These are phyloP conservation scores for Lamprologus sp. DNA, from an alignment of 2,113 vertebrate genomes.

Conservation along the genomic window DNA sequence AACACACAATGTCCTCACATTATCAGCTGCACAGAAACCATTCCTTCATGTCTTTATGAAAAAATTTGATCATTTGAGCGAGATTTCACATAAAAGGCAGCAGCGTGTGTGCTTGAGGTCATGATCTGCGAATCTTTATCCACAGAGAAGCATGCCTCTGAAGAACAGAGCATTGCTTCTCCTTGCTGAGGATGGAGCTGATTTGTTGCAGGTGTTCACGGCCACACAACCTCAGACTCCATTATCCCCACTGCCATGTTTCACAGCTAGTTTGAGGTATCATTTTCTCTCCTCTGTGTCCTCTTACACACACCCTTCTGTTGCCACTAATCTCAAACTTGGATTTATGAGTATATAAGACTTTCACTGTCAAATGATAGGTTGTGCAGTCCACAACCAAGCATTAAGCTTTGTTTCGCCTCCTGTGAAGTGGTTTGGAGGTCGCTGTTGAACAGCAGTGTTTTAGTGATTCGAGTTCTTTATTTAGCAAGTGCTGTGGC, in stretches of 20 bases:
- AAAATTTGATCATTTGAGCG: accelerated
- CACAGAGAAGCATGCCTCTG: background rate
- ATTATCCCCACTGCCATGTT: background rate
- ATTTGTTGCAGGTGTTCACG: background rate
- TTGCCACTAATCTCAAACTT: background rate
- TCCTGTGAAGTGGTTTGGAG: background rate
- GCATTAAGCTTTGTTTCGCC: background rate
- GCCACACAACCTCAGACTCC: background rate
- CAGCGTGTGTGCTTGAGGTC: background rate
- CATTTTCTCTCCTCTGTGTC: background rate
- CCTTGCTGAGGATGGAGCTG: background rate
- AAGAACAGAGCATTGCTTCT: background rate
- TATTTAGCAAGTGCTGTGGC: background rate
- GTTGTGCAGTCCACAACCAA: background rate
- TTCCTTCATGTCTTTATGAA: accelerated
- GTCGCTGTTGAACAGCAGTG: background rate
- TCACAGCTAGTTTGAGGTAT: background rate
- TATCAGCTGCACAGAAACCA: background rate
- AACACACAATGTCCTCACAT: background rate
- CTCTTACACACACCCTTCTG: background rate
- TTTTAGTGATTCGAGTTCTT: background rate
- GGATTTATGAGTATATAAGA: background rate
- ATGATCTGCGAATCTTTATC: accelerated
- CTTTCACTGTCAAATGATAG: background rate
- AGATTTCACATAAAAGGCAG: background rate